Evolutionary conservation across 2,888 invertebrate species (phyloP), one percentile per base, ranked within the genome.

Genomic region (Penaeus monodon): DNA sequence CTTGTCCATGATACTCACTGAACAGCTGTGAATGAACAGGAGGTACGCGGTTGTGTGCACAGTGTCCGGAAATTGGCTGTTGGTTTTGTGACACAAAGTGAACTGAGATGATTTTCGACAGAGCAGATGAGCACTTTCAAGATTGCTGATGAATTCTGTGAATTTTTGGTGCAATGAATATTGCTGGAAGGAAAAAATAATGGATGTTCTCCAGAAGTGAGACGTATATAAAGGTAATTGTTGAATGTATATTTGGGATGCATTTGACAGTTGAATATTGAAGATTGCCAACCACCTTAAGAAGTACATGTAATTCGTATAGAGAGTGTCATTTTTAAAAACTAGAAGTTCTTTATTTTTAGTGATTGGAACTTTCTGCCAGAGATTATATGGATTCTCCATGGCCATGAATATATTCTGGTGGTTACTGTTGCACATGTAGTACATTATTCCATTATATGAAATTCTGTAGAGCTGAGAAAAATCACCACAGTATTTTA

Each of bases 361-460:
- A 27, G 20, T 57, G 17, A 77, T 44, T 22, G 27, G 3, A 3
- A 44, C 44, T 38, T 49, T 33, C 17, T 44, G 7, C 22, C 44
- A 27, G 44, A 20, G n/a, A 12, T 22, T 2, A 22, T 49, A n/a
- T 24, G 49, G 27, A 77, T 77, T 77, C 12, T n/a, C 29, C 44
- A 57, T 20, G 8, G 8, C 24, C 8, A 22, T 27, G 33, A 27
- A 44, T 24, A 22, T 77, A 57, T 77, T 77, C 24, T 44, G 17
- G 49, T 44, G 17, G 49, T 14, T 27, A 29, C 24, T 17, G 27
- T 14, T 49, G 38, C 77, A 77, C 27, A 12, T 57, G n/a, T 77
- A 77, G 27, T 44, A 77, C 14, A 38, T 22, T 10, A 77, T 22
- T 77, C 77, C 44, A 77, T 77, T 44, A 77, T 33, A 77, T n/a